Percentiles rank a stretch among this genome's conserved stretches.
These are phyloP conservation scores for Scytalopus superciliaris DNA, from an alignment of 2,113 vertebrate genomes.

Conservation along the genomic window DNA sequence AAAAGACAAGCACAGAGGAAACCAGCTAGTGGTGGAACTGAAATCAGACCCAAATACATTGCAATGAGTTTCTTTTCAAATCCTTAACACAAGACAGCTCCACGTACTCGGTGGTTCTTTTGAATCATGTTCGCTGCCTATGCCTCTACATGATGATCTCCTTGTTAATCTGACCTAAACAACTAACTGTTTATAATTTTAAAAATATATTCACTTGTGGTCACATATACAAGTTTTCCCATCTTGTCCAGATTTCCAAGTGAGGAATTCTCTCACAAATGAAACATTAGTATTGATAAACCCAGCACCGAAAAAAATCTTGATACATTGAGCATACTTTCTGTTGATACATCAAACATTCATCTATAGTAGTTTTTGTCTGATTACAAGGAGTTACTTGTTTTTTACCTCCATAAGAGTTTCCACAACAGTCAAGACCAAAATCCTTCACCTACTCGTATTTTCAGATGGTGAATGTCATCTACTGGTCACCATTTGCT, in stretches of 20 bases:
- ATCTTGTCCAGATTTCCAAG: background rate
- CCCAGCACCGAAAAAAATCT: background rate
- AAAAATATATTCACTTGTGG: background rate
- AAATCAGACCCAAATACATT: background rate
- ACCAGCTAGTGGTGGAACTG: background rate
- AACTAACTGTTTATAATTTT: rapidly evolving
- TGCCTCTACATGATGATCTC: background rate
- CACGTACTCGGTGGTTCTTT: background rate
- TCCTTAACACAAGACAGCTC: background rate
- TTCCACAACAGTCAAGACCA: background rate
- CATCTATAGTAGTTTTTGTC: rapidly evolving
- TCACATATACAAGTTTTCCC: background rate
- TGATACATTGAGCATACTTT: background rate
- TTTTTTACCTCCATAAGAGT: background rate
- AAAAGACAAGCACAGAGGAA: background rate
- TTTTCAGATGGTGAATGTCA: background rate
- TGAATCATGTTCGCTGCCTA: background rate
- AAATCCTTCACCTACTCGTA: background rate
- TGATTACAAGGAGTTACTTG: background rate
- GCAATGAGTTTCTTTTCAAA: background rate
- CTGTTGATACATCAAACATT: background rate
- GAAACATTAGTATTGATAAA: background rate
- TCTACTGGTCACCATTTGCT: background rate
- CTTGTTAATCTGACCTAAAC: background rate
- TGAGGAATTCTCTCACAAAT: background rate